Percentiles rank a stretch among this genome's conserved stretches.
These are phyloP conservation scores for Nycteola revayana DNA, from an alignment of 2,888 invertebrate genomes.

Conservation along the genomic window DNA sequence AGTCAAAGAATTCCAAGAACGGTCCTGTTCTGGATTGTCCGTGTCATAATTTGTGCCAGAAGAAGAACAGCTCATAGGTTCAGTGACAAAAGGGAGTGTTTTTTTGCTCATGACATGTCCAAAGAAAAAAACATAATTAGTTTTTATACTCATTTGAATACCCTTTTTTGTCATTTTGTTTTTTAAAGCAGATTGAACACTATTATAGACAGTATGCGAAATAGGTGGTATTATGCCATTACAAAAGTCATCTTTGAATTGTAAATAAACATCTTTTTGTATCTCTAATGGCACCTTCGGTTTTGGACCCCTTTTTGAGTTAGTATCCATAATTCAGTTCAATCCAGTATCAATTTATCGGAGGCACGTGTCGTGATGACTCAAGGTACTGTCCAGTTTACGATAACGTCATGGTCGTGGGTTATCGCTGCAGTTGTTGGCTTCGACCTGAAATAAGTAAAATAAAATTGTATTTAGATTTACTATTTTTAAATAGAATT, in stretches of 20 bases:
- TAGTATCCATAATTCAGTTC: conserved; percentile 3
- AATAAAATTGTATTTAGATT: conserved; percentile 3
- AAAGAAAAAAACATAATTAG: conserved; percentile 5
- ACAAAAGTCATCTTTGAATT: conserved; percentile 7
- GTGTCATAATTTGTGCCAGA: conserved; percentile 6
- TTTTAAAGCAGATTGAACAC: conserved; percentile 5
- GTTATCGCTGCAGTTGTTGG: conserved; percentile 2
- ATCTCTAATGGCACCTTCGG: conserved; percentile 6
- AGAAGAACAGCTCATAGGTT: conserved; percentile 5
- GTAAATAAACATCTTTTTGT: conserved; percentile 3
- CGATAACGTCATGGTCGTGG: conserved; percentile 4
- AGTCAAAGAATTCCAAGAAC: conserved; percentile 4
- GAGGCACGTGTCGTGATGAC: conserved; percentile 5
- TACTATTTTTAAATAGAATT: conserved; percentile 3
- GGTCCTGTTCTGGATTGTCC: conserved; percentile 5
- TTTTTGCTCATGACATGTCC: conserved; percentile 6
- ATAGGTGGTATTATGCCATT: conserved; percentile 5
- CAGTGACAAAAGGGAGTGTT: conserved; percentile 5
- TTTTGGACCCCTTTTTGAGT: conserved; percentile 5
- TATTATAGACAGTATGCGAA: conserved; percentile 6
- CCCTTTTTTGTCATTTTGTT: conserved; percentile 7
- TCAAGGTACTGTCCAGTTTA: conserved; percentile 4
- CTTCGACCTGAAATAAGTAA: conserved; percentile 2
- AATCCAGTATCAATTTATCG: conserved; percentile 3
- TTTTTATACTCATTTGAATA: conserved; percentile 5